Base-by-base conservation (phyloP, 2,113 vertebrate species). In the Festucalex cinctus region DNA sequence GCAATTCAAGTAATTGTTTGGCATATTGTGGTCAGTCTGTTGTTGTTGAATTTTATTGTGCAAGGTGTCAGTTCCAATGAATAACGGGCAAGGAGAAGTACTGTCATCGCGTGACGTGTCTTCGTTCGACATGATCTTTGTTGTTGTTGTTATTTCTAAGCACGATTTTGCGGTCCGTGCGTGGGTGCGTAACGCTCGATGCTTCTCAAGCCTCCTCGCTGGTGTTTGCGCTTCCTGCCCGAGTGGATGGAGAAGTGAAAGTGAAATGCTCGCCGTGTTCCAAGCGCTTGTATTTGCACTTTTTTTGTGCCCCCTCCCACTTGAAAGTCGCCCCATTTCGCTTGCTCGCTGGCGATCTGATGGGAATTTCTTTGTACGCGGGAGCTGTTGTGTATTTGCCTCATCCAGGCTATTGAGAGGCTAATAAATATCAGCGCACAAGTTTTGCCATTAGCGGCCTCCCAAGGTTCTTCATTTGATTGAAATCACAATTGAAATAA, bases 261-360 rank as follows among this genome's bases (percentile, higher is more conserved):
- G 74, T 68, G 74, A n/a, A 73, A 65, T 28, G 61, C 67, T 70
- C 58, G 51, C 59, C 60, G 65, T 37, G 13, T 65, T 82, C 63
- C 77, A 58, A 66, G 57, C 68, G 65, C 79, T 79, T 75, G 76
- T 84, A 76, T 83, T 79, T 80, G 78, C 83, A 65, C 70, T 66
- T n/a, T n/a, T n/a, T n/a, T 78, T 75, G 14, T 65, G 37, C 16
- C 32, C 67, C 51, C 51, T 9, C 10, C 43, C 43, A 14, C n/a
- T n/a, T 32, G 28, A 54, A 22, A 54, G 51, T 13, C 48, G 10
- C 51, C 51, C 6, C 49, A 2, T 53, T 20, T 63, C 60, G 76
- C 65, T 66, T 73, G 83, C 78, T 68, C 68, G 63, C 69, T 32
- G 62, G 70, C 58, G 37, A 66, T 75, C 75, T 74, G 41, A 63